Evolutionary conservation across 2,888 invertebrate genomes (phyloP), one percentile per base, ranked within the genome.

Genomic region (Hemaris fuciformis): DNA sequence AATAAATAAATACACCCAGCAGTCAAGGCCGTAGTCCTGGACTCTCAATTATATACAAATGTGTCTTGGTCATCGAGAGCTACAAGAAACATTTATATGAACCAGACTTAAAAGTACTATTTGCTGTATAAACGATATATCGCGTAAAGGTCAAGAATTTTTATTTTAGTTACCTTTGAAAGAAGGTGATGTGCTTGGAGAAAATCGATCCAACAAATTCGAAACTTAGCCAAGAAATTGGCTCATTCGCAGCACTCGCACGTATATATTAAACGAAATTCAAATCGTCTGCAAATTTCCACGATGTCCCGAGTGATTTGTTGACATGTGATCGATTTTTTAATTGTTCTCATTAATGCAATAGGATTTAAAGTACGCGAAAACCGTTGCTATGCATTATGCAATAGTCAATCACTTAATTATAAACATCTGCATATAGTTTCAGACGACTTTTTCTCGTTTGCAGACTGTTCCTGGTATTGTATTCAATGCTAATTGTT

Each of bases 291-390:
- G 31, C 31, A 27, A n/a, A 25, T 53, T 53, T 27, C 53, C 53
- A 27, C 53, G 27, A 48, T 27, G 53, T 53, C 53, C 2, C 6
- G 8, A 13, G 23, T 53, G 53, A 53, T 53, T 53, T 53, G 53
- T 27, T 27, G 53, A 18, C 18, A 31, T 53, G 53, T 53, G 31
- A 53, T 31, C 53, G 27, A 31, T 25, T 48, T 53, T 53, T 53
- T 53, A 31, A 53, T 53, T 53, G 31, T 53, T 53, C 53, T 18
- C 53, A 53, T 53, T 53, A 53, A 53, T 53, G 53, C 53, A 53
- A 53, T 31, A 53, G 31, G 53, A 53, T 53, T 31, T 53, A 53
- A 53, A 53, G 46, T 46, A 46, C 53, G 18, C 18, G 31, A 31
- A 48, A 53, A 53, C 31, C 53, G 31, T 18, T 31, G 53, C 15